Evolutionary conservation across 2,113 vertebrate species (phyloP), one percentile per base, ranked within the genome.

Genomic region (Variabilichromis moorii): DNA sequence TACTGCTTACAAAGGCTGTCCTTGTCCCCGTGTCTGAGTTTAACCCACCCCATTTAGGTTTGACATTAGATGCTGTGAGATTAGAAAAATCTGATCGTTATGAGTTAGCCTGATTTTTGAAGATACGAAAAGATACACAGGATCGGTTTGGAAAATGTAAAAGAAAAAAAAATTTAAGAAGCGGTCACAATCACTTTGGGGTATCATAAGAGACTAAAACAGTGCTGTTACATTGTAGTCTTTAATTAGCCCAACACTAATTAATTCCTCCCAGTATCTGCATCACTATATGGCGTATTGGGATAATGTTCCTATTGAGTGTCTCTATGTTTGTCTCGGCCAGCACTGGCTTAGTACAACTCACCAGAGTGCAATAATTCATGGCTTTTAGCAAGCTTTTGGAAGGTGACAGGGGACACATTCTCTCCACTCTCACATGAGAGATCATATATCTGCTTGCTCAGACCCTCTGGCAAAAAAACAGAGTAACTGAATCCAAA

Each of bases 401-500:
- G 82, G 88, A 93, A 92, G 85, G 92, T 92, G 91, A 87, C 81
- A 82, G 61, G 28, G 84, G 86, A 86, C 89, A 81, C 40, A 71
- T 90, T 88, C 85, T 59, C 81, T 89, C 82, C 31, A 80, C 54
- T 80, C 86, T 84, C 51, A 85, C 50, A 80, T 40, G 63, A 86
- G 57, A 57, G 73, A 88, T 92, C 80, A 47, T 40, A 90, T 94
- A 90, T 91, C 89, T 92, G 91, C 89, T 88, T 80, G 57, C 68
- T 88, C 85, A 87, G 82, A 73, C 26, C 31, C 71, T 85, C 51
- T 53, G 54, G 26, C 21, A 16, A 19, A 85, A 80, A 86, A 87
- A 76, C 19, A 54, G 24, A 79, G 17, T 11, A 83, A 81, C 57
- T 35, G 66, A 84, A 79, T 86, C 90, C 88, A 82, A 85, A 87